Evolutionary conservation across 2,113 vertebrate species (phyloP), one percentile per base, ranked within the genome.

Genomic region (Gavialis gangeticus): DNA sequence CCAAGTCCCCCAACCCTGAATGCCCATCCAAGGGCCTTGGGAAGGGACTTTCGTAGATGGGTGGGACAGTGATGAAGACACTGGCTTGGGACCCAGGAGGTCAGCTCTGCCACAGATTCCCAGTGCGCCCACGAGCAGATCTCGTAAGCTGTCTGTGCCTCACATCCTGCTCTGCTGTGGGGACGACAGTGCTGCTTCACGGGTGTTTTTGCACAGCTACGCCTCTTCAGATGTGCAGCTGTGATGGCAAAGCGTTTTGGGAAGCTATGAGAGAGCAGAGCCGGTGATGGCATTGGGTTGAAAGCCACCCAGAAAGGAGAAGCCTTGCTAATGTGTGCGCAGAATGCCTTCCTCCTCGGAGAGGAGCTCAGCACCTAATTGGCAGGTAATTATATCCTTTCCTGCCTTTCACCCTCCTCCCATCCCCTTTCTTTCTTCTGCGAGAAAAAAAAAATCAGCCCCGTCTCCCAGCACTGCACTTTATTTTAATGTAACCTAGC

Each of bases 401-500:
- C 82, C 85, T 30, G 6, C 34, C 19, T 24, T 22, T 28, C 22
- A 19, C 78, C 71, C 75, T 11, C 19, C 12, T 0, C 83, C 73
- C 4, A 18, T 82, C 84, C 16, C 16, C 54, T 79, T 73, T 71
- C 79, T 64, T 78, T 34, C 30, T 15, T 85, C 90, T 18, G 75
- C 73, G 30, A 4, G 93, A 76, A 82, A 85, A 90, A 46, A 46
- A 71, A 91, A 85, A 24, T 6, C 91, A 19, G 93, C 80, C 58
- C 11, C 93, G 92, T 34, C 92, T 90, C 88, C 91, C 28, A 12
- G 91, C 88, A 92, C 86, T 76, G 94, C 97, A 94, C 93, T 94
- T 82, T 94, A 93, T 96, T 97, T 98, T 93, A 98, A 97, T 95
- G 96, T 95, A 89, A 98, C 97, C 95, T 96, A 97, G 97, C 97